These are phyloP conservation scores for Aspidiotus rigidus DNA, from an alignment of 2,888 invertebrate genomes.

Conservation along the genomic window DNA sequence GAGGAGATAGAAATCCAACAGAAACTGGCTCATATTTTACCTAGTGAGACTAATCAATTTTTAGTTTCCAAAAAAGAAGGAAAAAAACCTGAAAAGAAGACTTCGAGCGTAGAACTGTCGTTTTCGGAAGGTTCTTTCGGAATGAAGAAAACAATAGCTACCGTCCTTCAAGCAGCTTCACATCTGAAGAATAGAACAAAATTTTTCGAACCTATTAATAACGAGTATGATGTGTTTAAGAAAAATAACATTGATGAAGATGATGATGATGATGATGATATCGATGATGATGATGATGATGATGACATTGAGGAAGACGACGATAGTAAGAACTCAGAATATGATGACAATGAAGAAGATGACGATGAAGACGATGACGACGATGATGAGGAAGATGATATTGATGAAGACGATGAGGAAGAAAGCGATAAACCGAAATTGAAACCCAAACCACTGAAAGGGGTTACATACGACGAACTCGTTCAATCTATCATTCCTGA, in stretches of 20 bases:
- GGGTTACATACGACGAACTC: not conserved
- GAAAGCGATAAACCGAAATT: not conserved
- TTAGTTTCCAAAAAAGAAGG: no score
- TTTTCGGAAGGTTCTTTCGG: no score
- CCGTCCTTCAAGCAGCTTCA: no score
- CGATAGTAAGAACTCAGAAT: constrained; percentile 10
- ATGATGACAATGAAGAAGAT: constrained; percentile 14
- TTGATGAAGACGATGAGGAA: constrained; percentile 4
- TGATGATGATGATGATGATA: not conserved
- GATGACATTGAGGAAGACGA: constrained; percentile 18
- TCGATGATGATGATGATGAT: constrained; percentile 13
- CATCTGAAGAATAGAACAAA: no score
- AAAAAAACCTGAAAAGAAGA: not conserved
- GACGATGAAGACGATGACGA: constrained; percentile 12
- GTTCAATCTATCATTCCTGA: not conserved
- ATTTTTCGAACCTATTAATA: no score
- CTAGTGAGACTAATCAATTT: no score
- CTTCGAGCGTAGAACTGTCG: not conserved
- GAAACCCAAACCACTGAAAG: not conserved
- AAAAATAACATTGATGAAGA: not conserved
- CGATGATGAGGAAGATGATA: constrained; percentile 12
- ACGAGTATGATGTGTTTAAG: not conserved
- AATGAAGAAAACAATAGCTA: no score
- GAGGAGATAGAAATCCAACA: no score
- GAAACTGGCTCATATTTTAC: no score